Conservation (phyloP, 2,113 vertebrate genomes). For the Gymnobelideus leadbeateri region DNA sequence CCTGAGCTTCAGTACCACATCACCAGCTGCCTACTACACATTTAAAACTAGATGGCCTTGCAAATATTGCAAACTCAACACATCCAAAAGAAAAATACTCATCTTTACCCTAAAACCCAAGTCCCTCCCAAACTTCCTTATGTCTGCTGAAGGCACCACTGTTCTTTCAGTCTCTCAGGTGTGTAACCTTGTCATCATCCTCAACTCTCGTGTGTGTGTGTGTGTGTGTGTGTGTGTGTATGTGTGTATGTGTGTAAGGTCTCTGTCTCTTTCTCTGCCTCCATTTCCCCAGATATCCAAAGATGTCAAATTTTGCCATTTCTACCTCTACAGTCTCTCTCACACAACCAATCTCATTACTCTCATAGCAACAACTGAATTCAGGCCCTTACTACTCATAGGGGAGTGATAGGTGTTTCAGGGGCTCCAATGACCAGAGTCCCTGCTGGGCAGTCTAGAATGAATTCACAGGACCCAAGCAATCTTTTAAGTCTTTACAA, state of each 20-base stretch:
- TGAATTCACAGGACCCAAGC: too few relatives aligned
- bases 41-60: not conserved
- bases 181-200: not conserved
- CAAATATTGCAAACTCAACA: not conserved
- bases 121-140: not conserved
- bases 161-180: not conserved
- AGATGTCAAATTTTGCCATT: too few relatives aligned
- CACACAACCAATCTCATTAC: not conserved
- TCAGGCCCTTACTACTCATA: not conserved
- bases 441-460: too few relatives aligned
- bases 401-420: too few relatives aligned
- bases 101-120: not conserved
- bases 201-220: not conserved
- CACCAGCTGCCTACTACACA: not conserved
- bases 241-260: too few relatives aligned
- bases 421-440: too few relatives aligned
- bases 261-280: not conserved
- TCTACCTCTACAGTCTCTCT: too few relatives aligned
- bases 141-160: not conserved
- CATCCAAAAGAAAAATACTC: not conserved
- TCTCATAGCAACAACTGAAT: not conserved
- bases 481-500: too few relatives aligned
- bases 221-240: too few relatives aligned
- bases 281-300: too few relatives aligned
- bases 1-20: not conserved